Conservation (phyloP, 2,888 invertebrate genomes). For the Caenorhabditis parvicauda region DNA sequence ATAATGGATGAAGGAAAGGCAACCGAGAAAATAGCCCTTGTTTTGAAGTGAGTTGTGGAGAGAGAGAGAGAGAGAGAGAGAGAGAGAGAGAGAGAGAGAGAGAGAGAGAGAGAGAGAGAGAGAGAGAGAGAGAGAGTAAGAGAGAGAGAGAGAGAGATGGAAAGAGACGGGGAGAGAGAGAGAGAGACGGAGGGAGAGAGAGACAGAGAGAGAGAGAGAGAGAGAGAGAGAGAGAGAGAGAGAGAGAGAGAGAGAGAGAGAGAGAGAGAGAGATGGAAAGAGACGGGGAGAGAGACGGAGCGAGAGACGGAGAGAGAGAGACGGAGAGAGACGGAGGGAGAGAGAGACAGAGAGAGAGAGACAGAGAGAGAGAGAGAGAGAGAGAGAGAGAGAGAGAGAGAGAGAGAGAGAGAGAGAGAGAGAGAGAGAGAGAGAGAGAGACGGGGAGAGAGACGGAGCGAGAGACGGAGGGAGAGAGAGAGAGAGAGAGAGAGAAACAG, state of each 20-base stretch:
- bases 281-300: conserved; percentile 6
- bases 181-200: conserved; percentile 8
- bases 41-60: not conserved
- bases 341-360: not conserved
- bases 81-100: no score
- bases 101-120: no score
- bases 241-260: conserved; percentile 12
- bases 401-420: conserved; percentile 1
- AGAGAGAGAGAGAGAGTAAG: no score
- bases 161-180: conserved; percentile 7
- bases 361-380: conserved; percentile 1
- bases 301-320: conserved; percentile 1
- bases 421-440: conserved; percentile 3
- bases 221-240: conserved; percentile 13
- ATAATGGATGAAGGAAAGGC: not conserved
- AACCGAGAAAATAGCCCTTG: not conserved
- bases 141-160: conserved; percentile 3
- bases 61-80: no score
- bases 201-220: conserved; percentile 9
- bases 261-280: conserved; percentile 11
- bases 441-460: no score
- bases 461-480: no score
- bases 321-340: conserved; percentile 11
- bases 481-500: no score
- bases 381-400: not conserved